Evolutionary conservation across 2,888 invertebrate genomes (phyloP), one percentile per base, ranked within the genome.

Genomic region (Neria commutata): DNA sequence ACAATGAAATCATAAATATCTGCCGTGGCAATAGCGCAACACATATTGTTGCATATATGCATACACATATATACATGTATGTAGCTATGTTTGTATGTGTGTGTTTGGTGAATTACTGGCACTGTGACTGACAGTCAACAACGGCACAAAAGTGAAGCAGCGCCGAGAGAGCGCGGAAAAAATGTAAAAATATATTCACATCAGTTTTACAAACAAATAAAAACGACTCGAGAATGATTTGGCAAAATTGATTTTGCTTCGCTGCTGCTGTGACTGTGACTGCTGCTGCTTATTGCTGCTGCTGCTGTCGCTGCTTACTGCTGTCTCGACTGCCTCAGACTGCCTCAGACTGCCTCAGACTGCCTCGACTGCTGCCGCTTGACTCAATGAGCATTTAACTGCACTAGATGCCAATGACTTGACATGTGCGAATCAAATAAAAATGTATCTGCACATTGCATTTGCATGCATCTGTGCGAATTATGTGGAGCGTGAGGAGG

Each of bases 331-430:
- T 16, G 19, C 6, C 40, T 34, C n/a, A n/a, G n/a, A n/a, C n/a
- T 34, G 4, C 19, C 3, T 23, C 4, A 34, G 33, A 21, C n/a
- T 16, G 14, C 26, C 34, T 34, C 34, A 33, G 23, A 16, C 25
- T 61, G 64, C 64, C 61, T 58, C 21, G 42, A 54, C 29, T 48
- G 54, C 5, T 42, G 19, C 16, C 4, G 37, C 14, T 58, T 48
- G 54, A 53, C 53, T 68, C 73, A 68, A 66, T 71, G 65, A 68
- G 66, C 67, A 69, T 70, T 70, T 69, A 69, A 67, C 65, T 73
- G 73, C 75, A 74, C 73, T 73, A 73, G 69, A 73, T 74, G 73
- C 73, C 73, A 73, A 72, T 72, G 73, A 69, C 73, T 74, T 73
- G 73, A 73, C 71, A 71, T 71, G 68, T 73, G 73, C 68, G 73